Percentiles rank a stretch among this genome's conserved stretches.
Evolutionary conservation across 2,888 invertebrate genomes (phyloP).

Genomic region (Patella caerulea): DNA sequence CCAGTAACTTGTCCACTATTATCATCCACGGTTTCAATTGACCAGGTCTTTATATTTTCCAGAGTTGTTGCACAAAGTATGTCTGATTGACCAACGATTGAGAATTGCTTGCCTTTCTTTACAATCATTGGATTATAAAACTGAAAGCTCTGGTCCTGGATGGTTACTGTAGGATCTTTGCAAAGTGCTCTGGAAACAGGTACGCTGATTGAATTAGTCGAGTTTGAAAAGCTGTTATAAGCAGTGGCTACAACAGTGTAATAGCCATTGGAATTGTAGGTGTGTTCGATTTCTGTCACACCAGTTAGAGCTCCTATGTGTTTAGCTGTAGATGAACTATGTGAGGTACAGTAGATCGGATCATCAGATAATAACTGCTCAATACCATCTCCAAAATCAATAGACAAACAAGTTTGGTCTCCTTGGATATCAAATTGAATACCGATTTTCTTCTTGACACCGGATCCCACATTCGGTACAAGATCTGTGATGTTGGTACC

Average conservation of each 20-base stretch:
- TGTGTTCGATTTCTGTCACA: constrained; percentile 22
- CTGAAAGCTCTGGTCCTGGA: constrained; percentile 36
- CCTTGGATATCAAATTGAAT: constrained; percentile 49
- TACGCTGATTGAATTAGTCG: constrained; percentile 26
- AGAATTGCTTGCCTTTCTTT: constrained; percentile 31
- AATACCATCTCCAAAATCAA: constrained; percentile 52
- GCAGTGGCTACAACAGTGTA: constrained; percentile 37
- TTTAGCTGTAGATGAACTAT: background rate
- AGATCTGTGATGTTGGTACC: constrained; percentile 38
- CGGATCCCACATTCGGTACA: constrained; percentile 28
- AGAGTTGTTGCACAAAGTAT: constrained; percentile 53
- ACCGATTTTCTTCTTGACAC: constrained; percentile 43
- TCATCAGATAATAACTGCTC: constrained; percentile 34
- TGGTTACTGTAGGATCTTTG: constrained; percentile 47
- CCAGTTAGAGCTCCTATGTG: background rate
- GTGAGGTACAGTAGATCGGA: constrained; percentile 27
- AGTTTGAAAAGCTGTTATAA: constrained; percentile 36
- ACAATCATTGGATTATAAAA: constrained; percentile 30
- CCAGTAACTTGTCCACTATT: constrained; percentile 33
- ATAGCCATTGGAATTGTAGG: constrained; percentile 33
- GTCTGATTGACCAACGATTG: constrained; percentile 46
- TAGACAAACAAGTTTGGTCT: constrained; percentile 49
- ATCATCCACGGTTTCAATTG: constrained; percentile 39
- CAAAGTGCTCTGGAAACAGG: constrained; percentile 55
- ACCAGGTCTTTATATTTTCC: constrained; percentile 61